These are phyloP conservation scores for Hippasteria phrygiana DNA, from an alignment of 53 echinoderm and acorn worm genomes.

Conservation along the genomic window DNA sequence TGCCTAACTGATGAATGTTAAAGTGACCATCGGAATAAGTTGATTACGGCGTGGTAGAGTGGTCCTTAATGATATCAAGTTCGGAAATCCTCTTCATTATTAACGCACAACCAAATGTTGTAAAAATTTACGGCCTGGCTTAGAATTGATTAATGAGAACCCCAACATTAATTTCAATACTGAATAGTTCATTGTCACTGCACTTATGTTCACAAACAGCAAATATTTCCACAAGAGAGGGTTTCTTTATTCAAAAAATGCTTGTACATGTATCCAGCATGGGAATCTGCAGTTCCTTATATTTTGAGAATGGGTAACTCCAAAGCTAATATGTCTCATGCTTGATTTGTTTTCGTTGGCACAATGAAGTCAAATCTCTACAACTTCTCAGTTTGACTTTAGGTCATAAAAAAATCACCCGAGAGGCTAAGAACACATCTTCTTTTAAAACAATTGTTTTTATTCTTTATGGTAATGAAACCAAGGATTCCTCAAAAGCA, in stretches of 20 bases:
- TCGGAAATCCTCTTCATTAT: background rate
- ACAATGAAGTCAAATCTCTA: too few species aligned
- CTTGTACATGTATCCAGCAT: background rate
- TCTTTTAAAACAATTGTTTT: too few species aligned
- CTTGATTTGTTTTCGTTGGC: too few species aligned
- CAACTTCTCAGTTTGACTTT: too few species aligned
- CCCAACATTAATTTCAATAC: background rate
- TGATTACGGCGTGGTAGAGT: conserved; percentile 3
- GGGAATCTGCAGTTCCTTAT: too few species aligned
- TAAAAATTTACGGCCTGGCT: background rate
- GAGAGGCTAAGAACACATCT: too few species aligned
- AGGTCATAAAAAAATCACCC: too few species aligned
- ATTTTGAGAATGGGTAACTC: too few species aligned
- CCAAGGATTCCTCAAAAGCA: too few species aligned
- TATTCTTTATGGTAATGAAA: too few species aligned
- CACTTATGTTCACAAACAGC: background rate
- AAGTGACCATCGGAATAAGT: background rate
- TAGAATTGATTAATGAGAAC: background rate
- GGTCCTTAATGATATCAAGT: conserved; percentile 9
- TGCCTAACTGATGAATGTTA: conserved; percentile 27
- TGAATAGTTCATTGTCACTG: background rate
- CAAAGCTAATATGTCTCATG: too few species aligned
- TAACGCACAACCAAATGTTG: background rate
- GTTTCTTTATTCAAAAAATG: background rate
- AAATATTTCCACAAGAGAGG: background rate